Evolutionary conservation across 2,888 invertebrate species (phyloP).

Genomic region (Dasysyrphus albostriatus): DNA sequence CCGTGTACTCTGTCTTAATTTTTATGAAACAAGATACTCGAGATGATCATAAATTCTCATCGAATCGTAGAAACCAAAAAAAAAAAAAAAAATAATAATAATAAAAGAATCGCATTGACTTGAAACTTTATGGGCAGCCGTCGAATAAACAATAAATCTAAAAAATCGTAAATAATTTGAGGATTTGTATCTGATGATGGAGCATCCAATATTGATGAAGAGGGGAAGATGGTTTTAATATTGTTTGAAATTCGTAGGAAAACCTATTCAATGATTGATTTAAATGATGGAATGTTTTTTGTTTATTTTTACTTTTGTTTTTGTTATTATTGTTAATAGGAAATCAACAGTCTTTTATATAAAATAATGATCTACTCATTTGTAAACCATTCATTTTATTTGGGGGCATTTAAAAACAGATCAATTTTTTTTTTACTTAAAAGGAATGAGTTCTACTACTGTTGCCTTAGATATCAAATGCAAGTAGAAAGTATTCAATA

Average conservation of each 20-base stretch:
- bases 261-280: slow-evolving; percentile 38
- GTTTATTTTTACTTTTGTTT: background rate
- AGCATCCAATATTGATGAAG: background rate
- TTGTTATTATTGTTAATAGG: slow-evolving; percentile 3
- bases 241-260: slow-evolving; percentile 33
- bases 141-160: slow-evolving; percentile 66
- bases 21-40: slow-evolving; percentile 75
- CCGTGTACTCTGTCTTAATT: slow-evolving; percentile 63
- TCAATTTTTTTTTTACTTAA: background rate
- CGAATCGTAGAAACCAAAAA: slow-evolving; percentile 45
- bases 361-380: slow-evolving; percentile 10
- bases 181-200: slow-evolving; percentile 16
- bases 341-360: slow-evolving; percentile 25
- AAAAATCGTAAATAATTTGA: slow-evolving; percentile 59
- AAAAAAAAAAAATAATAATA: slow-evolving; percentile 13
- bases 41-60: slow-evolving; percentile 73
- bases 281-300: slow-evolving; percentile 32
- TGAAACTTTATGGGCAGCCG: slow-evolving; percentile 52
- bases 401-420: slow-evolving; percentile 10
- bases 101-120: slow-evolving; percentile 52
- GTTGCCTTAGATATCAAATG: too few species aligned
- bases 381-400: slow-evolving; percentile 11
- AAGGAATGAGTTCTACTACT: too few species aligned
- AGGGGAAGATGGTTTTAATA: slow-evolving; percentile 3
- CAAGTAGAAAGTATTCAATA: too few species aligned